These are phyloP conservation scores for Solenodon paradoxus DNA, from an alignment of 2,113 vertebrate species.

Conservation along the genomic window DNA sequence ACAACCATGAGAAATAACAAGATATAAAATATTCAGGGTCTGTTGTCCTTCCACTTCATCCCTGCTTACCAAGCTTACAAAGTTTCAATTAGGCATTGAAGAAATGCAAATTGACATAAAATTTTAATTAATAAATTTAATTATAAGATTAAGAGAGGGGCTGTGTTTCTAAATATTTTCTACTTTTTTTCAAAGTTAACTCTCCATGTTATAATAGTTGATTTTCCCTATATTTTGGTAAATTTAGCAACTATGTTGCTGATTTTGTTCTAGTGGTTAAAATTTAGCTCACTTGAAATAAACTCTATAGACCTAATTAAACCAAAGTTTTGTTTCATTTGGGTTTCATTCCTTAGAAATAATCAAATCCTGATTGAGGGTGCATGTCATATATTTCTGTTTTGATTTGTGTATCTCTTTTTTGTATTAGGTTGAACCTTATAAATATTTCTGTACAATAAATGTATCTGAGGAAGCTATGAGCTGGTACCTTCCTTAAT, in stretches of 20 bases:
- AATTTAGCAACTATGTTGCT: not conserved
- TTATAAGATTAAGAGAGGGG: constrained; percentile 8
- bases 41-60: not conserved
- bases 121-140: constrained; percentile 44
- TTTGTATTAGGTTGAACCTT: not conserved
- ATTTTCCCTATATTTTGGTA: not conserved
- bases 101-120: constrained; percentile 31
- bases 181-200: not conserved
- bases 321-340: not conserved
- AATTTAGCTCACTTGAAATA: not conserved
- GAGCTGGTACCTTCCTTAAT: not conserved
- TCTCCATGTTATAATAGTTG: not conserved
- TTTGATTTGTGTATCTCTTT: not conserved
- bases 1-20: not conserved
- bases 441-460: not conserved
- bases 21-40: not conserved
- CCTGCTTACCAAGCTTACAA: not conserved
- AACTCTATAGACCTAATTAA: not conserved
- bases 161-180: not conserved
- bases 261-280: not conserved
- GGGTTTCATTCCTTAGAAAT: constrained; percentile 2
- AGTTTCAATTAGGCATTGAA: constrained; percentile 15
- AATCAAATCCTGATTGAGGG: not conserved
- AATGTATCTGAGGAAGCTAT: not conserved
- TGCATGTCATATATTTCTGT: too few relatives aligned